These are phyloP conservation scores for Sciurus vulgaris DNA, from an alignment of 2,797 vertebrate genomes.

Conservation along the genomic window DNA sequence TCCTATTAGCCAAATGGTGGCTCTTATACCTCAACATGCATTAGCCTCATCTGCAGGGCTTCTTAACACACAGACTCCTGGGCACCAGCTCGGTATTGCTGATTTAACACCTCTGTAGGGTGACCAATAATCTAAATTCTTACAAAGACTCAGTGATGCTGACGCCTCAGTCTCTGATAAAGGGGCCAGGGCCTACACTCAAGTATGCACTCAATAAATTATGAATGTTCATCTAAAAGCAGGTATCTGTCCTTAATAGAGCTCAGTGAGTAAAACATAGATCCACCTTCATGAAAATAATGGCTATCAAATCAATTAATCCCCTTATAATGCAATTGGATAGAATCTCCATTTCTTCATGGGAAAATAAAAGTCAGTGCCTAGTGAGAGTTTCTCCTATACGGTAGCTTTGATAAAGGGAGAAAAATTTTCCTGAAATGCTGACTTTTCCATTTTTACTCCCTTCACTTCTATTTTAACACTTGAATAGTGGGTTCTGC, in stretches of 20 bases:
- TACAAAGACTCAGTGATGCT: neutral
- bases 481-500: neutral
- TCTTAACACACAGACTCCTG: neutral
- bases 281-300: neutral
- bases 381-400: neutral
- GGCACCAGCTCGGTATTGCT: neutral
- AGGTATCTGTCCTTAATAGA: neutral
- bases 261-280: neutral
- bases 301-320: slow-evolving; percentile 7
- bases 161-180: too few species aligned
- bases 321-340: neutral
- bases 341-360: slow-evolving; percentile 20
- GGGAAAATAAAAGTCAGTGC: neutral
- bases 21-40: neutral
- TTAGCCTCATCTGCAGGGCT: neutral
- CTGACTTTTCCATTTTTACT: neutral
- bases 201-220: neutral
- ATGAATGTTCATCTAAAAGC: neutral
- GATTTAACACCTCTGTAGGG: neutral
- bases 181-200: neutral
- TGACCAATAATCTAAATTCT: neutral
- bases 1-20: neutral
- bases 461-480: neutral
- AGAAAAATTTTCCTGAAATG: neutral
- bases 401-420: neutral